Evolutionary conservation across 2,113 vertebrate genomes (phyloP).

Genomic region (Plectropomus leopardus): DNA sequence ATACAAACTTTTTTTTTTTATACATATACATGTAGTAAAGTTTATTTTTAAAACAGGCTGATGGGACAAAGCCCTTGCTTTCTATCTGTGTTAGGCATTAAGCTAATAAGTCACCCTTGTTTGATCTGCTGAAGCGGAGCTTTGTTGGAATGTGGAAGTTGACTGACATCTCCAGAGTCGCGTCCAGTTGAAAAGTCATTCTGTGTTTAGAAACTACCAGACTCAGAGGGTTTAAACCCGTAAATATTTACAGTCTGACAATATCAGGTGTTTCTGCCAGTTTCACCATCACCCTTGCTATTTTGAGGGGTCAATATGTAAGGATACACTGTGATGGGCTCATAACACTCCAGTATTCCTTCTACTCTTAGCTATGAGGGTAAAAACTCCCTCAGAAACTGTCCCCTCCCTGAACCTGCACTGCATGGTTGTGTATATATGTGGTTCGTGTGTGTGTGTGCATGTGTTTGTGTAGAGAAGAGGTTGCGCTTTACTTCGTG

Average conservation of each 20-base stretch:
- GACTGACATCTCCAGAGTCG: slow-evolving; percentile 8
- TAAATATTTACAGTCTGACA: slow-evolving; percentile 27
- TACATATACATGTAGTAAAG: background rate
- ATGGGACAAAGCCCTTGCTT: background rate
- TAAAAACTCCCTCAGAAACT: slow-evolving; percentile 6
- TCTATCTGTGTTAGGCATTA: slow-evolving; percentile 1
- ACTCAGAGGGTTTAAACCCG: slow-evolving; percentile 8
- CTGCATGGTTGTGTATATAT: slow-evolving; percentile 54
- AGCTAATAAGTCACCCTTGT: slow-evolving; percentile 18
- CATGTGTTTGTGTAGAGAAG: slow-evolving; percentile 41
- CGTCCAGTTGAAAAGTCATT: slow-evolving; percentile 13
- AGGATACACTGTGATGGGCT: background rate
- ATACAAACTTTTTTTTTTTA: background rate
- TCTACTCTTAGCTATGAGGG: slow-evolving; percentile 1
- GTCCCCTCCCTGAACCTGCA: slow-evolving; percentile 25
- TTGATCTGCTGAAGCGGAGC: slow-evolving; percentile 42
- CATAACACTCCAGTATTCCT: background rate
- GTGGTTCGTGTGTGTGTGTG: slow-evolving; percentile 3
- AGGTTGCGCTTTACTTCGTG: background rate
- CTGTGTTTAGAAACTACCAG: background rate
- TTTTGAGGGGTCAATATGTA: background rate
- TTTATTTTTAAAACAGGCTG: background rate
- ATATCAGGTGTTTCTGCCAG: slow-evolving; percentile 3
- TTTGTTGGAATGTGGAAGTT: slow-evolving; percentile 50
- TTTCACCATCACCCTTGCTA: background rate